Conservation (phyloP, 2,888 invertebrate species). For the Altica lythri region DNA sequence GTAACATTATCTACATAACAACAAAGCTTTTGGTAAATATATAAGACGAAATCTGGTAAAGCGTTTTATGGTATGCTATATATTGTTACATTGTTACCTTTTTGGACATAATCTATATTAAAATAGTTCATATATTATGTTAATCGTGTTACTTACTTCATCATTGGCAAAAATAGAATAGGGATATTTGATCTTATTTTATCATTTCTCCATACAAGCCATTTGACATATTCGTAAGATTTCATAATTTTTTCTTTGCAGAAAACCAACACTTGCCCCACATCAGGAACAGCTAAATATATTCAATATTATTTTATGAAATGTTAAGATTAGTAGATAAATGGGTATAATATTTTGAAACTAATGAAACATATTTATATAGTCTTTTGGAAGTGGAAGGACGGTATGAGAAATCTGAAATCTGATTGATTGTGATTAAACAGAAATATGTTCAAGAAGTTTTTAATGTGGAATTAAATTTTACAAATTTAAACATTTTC, state of each 20-base stretch:
- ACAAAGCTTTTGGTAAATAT: background rate
- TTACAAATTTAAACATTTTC: background rate
- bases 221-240: constrained; percentile 66
- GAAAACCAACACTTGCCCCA: constrained; percentile 74
- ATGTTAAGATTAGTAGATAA: background rate
- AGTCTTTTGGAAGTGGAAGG: background rate
- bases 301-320: background rate
- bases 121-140: too few relatives aligned
- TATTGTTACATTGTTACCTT: too few relatives aligned
- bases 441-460: background rate
- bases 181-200: constrained; percentile 66
- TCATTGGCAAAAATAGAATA: constrained; percentile 70
- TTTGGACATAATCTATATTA: too few relatives aligned
- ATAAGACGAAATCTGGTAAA: background rate
- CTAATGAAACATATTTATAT: background rate
- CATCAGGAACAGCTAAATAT: constrained; percentile 69
- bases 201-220: constrained; percentile 67
- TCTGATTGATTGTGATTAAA: background rate
- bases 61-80: too few relatives aligned
- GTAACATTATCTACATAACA: too few relatives aligned
- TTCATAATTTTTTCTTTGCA: constrained; percentile 71
- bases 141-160: constrained; percentile 56
- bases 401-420: background rate
- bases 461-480: background rate
- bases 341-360: background rate